Evolutionary conservation across 2,113 vertebrate genomes (phyloP).

Genomic region (Phasianus colchicus): DNA sequence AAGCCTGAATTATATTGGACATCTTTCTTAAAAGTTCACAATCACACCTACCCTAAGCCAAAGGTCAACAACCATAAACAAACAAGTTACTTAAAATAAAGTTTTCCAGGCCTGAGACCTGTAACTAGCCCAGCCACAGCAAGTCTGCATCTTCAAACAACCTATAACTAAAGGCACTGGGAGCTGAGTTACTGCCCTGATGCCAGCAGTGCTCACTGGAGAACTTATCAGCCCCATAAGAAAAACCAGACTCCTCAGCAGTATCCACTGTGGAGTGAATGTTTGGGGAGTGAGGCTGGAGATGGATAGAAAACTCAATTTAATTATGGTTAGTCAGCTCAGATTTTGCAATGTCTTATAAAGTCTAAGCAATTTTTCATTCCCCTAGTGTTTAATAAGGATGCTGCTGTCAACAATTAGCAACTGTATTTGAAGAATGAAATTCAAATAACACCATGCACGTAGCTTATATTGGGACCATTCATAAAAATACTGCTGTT

Average conservation of each 20-base stretch:
- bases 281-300: constrained; percentile 1
- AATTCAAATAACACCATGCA: background rate
- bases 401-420: background rate
- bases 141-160: background rate
- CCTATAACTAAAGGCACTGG: background rate
- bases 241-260: constrained; percentile 5
- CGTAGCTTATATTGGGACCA: rapidly evolving
- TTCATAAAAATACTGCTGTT: background rate
- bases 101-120: background rate
- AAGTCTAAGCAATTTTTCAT: background rate
- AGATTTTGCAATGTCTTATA: background rate
- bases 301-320: background rate
- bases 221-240: background rate
- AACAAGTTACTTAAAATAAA: background rate
- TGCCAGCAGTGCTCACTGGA: background rate
- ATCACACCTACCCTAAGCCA: background rate
- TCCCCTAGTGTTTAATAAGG: background rate
- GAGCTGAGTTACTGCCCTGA: background rate
- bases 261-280: background rate
- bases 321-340: background rate
- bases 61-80: background rate
- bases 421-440: background rate
- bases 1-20: background rate
- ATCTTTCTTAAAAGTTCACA: background rate
- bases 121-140: background rate